Evolutionary conservation across 30 jellyfish, hydroid and myxozoan species (phyloP).

Genomic region (Clytia hemisphaerica): DNA sequence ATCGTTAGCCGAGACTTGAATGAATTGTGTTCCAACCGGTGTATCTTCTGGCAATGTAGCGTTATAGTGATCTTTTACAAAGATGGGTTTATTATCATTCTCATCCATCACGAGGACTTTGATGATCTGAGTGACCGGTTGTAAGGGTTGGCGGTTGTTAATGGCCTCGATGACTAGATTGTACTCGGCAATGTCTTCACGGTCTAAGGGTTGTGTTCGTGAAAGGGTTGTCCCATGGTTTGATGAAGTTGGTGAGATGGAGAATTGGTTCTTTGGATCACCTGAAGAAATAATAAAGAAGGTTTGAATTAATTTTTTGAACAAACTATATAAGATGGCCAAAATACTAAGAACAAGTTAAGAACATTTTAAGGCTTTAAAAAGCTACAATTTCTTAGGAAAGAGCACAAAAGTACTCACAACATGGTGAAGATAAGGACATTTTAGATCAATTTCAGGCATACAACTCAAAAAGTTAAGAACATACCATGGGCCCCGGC

Average conservation of each 20-base stretch:
- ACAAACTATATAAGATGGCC: no score
- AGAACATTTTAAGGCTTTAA: no score
- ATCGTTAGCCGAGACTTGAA: conserved; percentile 64
- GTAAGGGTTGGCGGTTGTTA: conserved; percentile 24
- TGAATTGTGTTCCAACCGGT: conserved; percentile 45
- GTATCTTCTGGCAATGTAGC: conserved; percentile 56
- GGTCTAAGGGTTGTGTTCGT: conserved; percentile 47
- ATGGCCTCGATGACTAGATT: conserved; percentile 44
- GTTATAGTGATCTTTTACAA: conserved; percentile 38
- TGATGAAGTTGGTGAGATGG: conserved; percentile 40
- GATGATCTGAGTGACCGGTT: conserved; percentile 31
- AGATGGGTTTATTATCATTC: conserved; percentile 74
- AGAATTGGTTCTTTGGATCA: conserved; percentile 43
- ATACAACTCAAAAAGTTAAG: no score
- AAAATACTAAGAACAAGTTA: no score
- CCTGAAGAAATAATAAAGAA: conserved; percentile 47
- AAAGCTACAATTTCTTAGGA: no score
- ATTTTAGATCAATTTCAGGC: no score
- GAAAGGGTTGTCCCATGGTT: conserved; percentile 25
- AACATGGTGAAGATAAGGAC: no score
- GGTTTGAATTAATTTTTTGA: no score
- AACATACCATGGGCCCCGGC: no score
- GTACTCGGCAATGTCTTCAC: conserved; percentile 55
- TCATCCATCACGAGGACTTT: conserved; percentile 53
- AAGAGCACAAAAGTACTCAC: no score